Conservation (phyloP, 2,888 invertebrate genomes). For the Protodeltote pygarga region DNA sequence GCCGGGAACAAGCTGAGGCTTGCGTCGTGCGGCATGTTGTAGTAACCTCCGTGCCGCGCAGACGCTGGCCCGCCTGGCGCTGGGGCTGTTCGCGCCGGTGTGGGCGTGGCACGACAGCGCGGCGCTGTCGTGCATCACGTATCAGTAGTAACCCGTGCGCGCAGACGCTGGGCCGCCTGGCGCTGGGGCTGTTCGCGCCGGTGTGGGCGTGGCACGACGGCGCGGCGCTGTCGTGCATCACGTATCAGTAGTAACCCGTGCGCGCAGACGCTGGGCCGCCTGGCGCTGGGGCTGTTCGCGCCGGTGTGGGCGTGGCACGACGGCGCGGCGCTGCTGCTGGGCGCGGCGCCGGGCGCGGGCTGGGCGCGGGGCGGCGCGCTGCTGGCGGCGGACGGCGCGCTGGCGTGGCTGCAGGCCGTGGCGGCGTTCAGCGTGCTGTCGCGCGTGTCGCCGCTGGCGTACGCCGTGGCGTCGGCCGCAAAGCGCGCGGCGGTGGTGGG, state of each 20-base stretch:
- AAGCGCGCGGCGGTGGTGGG: conserved; percentile 97
- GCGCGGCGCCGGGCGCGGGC: conserved; percentile 44
- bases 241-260: too few species aligned
- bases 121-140: too few species aligned
- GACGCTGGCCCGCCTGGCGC: conserved; percentile 90
- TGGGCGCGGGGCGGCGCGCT: conserved; percentile 51
- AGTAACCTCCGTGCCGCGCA: too few species aligned
- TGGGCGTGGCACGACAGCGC: conserved; percentile 84
- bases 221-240: conserved; percentile 50
- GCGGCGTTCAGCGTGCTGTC: conserved; percentile 97
- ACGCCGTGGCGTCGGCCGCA: conserved; percentile 98
- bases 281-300: conserved; percentile 93
- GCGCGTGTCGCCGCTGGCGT: conserved; percentile 96
- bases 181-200: conserved; percentile 93
- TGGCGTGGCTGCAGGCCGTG: conserved; percentile 98
- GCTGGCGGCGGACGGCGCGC: conserved; percentile 90
- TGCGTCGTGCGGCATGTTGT: too few species aligned
- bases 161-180: conserved; percentile 89
- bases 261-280: conserved; percentile 89
- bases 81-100: conserved; percentile 93
- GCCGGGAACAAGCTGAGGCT: too few species aligned
- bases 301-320: conserved; percentile 90
- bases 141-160: too few species aligned
- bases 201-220: conserved; percentile 87
- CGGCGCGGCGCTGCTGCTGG: conserved; percentile 51